phyloP scores from a whole-genome alignment of 2,888 invertebrate genomes.

The Mesochorus sp. region DNA sequence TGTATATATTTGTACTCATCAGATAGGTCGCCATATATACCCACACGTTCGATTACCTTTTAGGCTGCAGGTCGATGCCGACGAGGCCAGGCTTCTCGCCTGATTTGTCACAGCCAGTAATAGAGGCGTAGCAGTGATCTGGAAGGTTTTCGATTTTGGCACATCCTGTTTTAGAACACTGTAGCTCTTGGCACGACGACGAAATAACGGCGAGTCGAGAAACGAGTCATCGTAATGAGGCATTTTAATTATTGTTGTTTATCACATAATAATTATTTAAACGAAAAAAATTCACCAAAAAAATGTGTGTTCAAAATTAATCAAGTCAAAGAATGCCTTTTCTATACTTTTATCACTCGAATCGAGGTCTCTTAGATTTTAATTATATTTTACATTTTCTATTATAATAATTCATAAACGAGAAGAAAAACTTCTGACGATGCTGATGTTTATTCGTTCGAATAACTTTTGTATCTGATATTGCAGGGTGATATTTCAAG shows the following conservation, averaged over 20 bases:
- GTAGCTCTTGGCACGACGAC: conserved; percentile 79
- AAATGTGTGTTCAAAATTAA: too few species aligned
- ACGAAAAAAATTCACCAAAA: too few species aligned
- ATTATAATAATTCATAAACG: too few species aligned
- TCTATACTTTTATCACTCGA: too few species aligned
- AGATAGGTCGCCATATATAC: not conserved
- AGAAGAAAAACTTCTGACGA: too few species aligned
- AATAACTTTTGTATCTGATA: too few species aligned
- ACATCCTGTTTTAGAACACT: conserved; percentile 77
- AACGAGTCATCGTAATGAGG: conserved; percentile 81
- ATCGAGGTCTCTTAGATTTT: too few species aligned
- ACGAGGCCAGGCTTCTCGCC: conserved; percentile 75
- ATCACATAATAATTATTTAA: not conserved
- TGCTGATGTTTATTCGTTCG: too few species aligned
- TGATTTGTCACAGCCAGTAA: conserved; percentile 78
- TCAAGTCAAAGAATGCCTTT: too few species aligned
- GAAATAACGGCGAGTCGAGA: conserved; percentile 78
- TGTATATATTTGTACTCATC: not conserved
- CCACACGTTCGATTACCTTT: conserved; percentile 73
- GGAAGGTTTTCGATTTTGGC: conserved; percentile 77
- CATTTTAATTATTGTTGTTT: conserved; percentile 70
- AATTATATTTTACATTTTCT: too few species aligned
- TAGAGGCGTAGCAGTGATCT: conserved; percentile 77
- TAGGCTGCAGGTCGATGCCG: conserved; percentile 76
- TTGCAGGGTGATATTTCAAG: too few species aligned